Base-by-base conservation (phyloP, 2,888 invertebrate genomes). In the Drosophila mimica region DNA sequence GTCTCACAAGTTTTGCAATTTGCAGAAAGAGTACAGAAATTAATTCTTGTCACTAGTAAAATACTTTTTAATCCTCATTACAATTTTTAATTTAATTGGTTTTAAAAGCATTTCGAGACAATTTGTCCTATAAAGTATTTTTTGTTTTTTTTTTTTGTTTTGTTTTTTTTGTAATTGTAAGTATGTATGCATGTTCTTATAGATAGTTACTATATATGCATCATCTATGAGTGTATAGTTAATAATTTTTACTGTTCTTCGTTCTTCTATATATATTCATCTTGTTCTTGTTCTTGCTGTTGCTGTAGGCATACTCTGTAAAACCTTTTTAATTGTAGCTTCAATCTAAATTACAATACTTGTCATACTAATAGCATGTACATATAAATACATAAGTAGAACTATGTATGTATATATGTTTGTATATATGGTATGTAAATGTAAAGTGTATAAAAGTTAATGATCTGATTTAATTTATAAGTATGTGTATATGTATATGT, bases 401-500 rank as follows among this genome's bases (percentile, higher is more conserved):
- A 38, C 46, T 49, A 51, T 58, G 62, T 53, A 65, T 59, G 54
- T 49, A 28, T 63, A 62, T 66, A 54, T 79, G 54, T 81, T 66
- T 78, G 65, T 79, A 70, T 76, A 72, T 81, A 72, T 71, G 65
- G 69, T 79, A 82, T 85, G 88, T 83, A 84, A 84, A 80, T 86
- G 88, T 86, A 86, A 86, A 86, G 85, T 86, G 88, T 86, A 86
- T 88, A 88, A 88, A 88, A 88, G 89, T 88, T 89, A 89, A 84
- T 87, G 82, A 88, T 87, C 80, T 85, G 85, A 75, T 79, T 81
- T 78, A 74, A 74, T 70, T 76, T 66, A n/a, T 40, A 38, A 40
- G 13, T 60, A 43, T 75, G 38, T 56, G 77, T 75, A 73, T 76
- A 64, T 74, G 69, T 56, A 38, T 54, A 77, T 75, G 74, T 76